These are phyloP conservation scores for Ctenoplectra terminalis DNA, from an alignment of 1,140 invertebrate genomes.

Conservation along the genomic window DNA sequence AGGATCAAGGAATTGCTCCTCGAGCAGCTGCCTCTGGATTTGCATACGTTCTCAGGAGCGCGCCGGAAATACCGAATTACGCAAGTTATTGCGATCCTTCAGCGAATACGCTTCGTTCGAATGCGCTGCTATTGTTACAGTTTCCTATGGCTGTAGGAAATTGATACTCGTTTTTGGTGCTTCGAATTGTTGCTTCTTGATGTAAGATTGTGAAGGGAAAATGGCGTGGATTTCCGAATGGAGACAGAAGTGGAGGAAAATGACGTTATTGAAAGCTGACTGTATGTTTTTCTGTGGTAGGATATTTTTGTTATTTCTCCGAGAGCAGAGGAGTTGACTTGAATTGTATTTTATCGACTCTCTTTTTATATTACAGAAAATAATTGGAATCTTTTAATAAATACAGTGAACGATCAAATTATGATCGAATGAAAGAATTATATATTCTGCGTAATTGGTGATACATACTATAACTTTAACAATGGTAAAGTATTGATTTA, in stretches of 20 bases:
- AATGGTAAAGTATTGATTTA: too few relatives aligned
- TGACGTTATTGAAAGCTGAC: not conserved
- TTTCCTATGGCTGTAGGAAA: not conserved
- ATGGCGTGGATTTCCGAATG: not conserved
- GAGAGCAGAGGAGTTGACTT: too few relatives aligned
- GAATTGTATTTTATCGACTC: too few relatives aligned
- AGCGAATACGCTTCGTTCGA: too few relatives aligned
- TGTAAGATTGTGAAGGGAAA: not conserved
- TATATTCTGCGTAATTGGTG: too few relatives aligned
- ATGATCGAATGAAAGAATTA: too few relatives aligned
- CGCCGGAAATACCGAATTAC: slow-evolving; percentile 20
- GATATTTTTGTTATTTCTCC: not conserved
- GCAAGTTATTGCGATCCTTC: slow-evolving; percentile 15
- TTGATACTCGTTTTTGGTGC: not conserved
- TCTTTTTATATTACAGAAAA: too few relatives aligned
- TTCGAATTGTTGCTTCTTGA: not conserved
- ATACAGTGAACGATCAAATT: too few relatives aligned
- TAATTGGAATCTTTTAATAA: too few relatives aligned
- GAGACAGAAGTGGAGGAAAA: not conserved
- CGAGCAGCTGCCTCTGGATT: slow-evolving; percentile 20
- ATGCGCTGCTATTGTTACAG: too few relatives aligned
- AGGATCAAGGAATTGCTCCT: slow-evolving; percentile 7
- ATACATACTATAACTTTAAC: too few relatives aligned
- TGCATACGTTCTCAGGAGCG: not conserved
- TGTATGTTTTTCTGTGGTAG: too few relatives aligned